Evolutionary conservation across 2,113 vertebrate species (phyloP), one percentile per base, ranked within the genome.

Genomic region (Gadus macrocephalus): DNA sequence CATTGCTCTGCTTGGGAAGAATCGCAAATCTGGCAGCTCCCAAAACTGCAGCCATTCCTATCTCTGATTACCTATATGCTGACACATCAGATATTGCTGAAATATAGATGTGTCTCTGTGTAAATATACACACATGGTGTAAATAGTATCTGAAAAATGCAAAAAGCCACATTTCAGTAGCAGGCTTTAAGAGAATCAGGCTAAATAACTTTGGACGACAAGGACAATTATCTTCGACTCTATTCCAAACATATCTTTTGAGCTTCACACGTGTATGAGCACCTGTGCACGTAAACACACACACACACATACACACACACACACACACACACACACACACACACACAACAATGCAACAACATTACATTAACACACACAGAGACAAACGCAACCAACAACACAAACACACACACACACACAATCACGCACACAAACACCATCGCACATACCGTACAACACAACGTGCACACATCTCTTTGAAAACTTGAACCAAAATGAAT

Each of bases 1-100:
- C 93, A 93, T 93, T 93, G 94, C 92, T 95, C 93, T 93, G 91
- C 91, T 92, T 91, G 92, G 93, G 90, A 92, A 81, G 91, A 93
- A 90, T 89, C 87, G 91, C 92, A 90, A 92, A 85, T 88, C 90
- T 89, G 94, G 93, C 94, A 95, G 92, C 92, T 95, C 93, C 91
- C 90, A 90, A 93, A 88, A 93, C 91, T 89, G 94, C 93, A 93
- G 93, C 92, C 94, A 95, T 94, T 95, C 93, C 90, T 94, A 88
- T 94, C 92, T 91, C 85, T 83, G 84, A 90, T 81, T 73, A 90
- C 74, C 78, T 86, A 86, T 87, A 90, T 88, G 89, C 89, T 86
- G 86, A 91, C 87, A 87, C 78, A 88, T 78, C 72, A 83, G 76
- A 86, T 80, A 85, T 67, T 80, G 76, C 73, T 83, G 81, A 83